Conservation (phyloP, 2,888 invertebrate genomes). For the Phaedon cochleariae region DNA sequence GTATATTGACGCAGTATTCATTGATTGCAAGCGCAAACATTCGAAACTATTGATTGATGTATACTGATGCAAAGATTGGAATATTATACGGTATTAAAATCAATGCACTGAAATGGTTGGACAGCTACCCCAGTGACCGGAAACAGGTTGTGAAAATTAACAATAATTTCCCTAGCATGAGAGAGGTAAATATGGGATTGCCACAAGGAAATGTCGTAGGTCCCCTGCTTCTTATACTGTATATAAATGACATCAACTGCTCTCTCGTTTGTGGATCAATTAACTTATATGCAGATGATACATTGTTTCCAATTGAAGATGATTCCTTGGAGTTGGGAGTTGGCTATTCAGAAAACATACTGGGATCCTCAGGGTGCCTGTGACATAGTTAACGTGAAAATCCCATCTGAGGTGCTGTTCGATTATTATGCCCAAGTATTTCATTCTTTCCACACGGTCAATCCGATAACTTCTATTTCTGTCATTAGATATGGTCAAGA, state of each 20-base stretch:
- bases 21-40: not conserved
- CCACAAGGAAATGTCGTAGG: constrained; percentile 1
- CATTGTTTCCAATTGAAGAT: not conserved
- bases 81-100: not conserved
- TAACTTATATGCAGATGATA: not conserved
- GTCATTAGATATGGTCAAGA: too few relatives aligned
- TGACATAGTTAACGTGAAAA: too few relatives aligned
- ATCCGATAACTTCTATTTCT: too few relatives aligned
- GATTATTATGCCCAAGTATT: too few relatives aligned
- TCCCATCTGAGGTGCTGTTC: too few relatives aligned
- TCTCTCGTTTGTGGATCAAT: not conserved
- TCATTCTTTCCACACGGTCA: too few relatives aligned
- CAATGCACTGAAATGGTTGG: not conserved
- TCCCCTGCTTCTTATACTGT: not conserved
- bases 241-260: too few relatives aligned
- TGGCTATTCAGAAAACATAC: not conserved
- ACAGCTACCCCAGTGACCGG: not conserved
- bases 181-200: not conserved
- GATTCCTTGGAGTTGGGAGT: not conserved
- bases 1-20: not conserved
- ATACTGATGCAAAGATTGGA: not conserved
- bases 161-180: not conserved
- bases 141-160: constrained; percentile 2
- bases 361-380: too few relatives aligned
- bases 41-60: not conserved